phyloP scores from a whole-genome alignment of 2,797 vertebrate genomes.

The Telmatherina bonti region DNA sequence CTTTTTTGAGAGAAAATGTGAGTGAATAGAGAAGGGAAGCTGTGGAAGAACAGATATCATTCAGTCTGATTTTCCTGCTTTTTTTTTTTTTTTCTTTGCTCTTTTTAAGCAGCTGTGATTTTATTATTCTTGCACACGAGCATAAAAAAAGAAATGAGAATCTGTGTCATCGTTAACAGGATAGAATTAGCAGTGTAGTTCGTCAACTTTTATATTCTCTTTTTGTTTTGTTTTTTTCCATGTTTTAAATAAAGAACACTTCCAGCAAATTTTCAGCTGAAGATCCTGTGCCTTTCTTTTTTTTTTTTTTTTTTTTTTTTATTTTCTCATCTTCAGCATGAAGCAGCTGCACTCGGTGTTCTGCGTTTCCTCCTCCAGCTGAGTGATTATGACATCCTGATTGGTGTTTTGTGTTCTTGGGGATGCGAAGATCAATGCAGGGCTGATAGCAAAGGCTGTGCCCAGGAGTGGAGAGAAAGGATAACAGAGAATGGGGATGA shows the following conservation, averaged over 20 bases:
- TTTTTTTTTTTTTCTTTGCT: slow-evolving; percentile 6
- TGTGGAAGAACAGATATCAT: slow-evolving; percentile 66
- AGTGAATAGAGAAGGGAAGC: slow-evolving; percentile 63
- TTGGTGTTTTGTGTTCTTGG: slow-evolving; percentile 77
- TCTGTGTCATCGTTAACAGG: slow-evolving; percentile 66
- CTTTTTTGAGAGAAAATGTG: slow-evolving; percentile 60
- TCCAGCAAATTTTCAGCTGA: slow-evolving; percentile 36
- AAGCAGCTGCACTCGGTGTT: slow-evolving; percentile 60
- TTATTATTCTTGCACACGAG: slow-evolving; percentile 65
- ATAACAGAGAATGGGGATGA: slow-evolving; percentile 53
- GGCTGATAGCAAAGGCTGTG: slow-evolving; percentile 66
- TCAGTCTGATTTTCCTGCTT: slow-evolving; percentile 53
- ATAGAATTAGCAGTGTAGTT: slow-evolving; percentile 52
- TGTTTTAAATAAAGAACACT: slow-evolving; percentile 61
- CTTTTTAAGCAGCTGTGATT: slow-evolving; percentile 67
- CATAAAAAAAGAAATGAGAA: slow-evolving; percentile 65
- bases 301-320: slow-evolving; percentile 41
- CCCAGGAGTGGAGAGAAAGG: slow-evolving; percentile 46
- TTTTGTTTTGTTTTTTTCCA: slow-evolving; percentile 10
- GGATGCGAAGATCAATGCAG: slow-evolving; percentile 74
- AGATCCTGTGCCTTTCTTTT: slow-evolving; percentile 22
- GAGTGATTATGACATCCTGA: slow-evolving; percentile 78
- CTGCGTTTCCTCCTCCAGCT: slow-evolving; percentile 62
- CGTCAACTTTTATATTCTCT: slow-evolving; percentile 52
- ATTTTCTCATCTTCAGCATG: slow-evolving; percentile 56